These are phyloP conservation scores for Himalopsyche anomala DNA, from an alignment of 2,888 invertebrate species.

Conservation along the genomic window DNA sequence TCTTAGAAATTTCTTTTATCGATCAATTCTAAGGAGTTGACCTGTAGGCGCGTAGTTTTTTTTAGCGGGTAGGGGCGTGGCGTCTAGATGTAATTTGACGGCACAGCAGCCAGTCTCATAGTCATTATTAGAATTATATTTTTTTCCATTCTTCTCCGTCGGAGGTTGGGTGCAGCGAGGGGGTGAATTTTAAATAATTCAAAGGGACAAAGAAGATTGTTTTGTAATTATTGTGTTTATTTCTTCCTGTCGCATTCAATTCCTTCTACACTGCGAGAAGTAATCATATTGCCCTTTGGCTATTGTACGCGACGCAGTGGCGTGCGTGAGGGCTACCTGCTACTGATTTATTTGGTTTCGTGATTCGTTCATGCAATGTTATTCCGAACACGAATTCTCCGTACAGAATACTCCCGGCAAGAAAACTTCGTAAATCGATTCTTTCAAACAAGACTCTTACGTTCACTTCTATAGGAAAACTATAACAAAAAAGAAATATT, in stretches of 20 bases:
- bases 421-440: too few species aligned
- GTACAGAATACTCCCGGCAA: too few species aligned
- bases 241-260: constrained; percentile 30
- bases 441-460: too few species aligned
- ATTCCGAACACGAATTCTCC: too few species aligned
- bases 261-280: not conserved
- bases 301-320: not conserved
- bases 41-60: not conserved
- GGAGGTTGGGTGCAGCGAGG: not conserved
- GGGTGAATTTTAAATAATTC: constrained; percentile 16
- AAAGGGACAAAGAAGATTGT: constrained; percentile 31
- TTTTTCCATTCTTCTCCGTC: not conserved
- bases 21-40: not conserved
- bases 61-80: not conserved
- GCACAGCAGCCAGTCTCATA: constrained; percentile 24
- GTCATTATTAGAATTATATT: constrained; percentile 30
- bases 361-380: too few species aligned
- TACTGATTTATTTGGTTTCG: too few species aligned
- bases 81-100: constrained; percentile 13
- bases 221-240: constrained; percentile 30
- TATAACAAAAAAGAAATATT: too few species aligned
- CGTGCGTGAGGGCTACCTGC: not conserved
- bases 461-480: too few species aligned
- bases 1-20: not conserved
- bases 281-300: constrained; percentile 16